phyloP scores from a whole-genome alignment of 2,797 vertebrate species.

The Spea hammondii region DNA sequence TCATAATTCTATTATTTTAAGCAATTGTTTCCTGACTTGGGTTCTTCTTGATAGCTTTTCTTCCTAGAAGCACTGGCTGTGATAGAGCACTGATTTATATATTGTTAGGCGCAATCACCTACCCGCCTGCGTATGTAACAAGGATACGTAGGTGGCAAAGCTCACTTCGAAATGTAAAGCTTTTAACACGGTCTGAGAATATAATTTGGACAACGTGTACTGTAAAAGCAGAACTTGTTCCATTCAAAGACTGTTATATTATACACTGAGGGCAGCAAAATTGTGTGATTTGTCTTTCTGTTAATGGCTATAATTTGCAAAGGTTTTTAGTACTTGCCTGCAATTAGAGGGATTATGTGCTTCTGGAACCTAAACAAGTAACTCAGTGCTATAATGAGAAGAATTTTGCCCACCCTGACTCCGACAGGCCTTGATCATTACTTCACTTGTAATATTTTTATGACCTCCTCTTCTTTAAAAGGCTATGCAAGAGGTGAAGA shows the following conservation, averaged over 20 bases:
- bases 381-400: not conserved
- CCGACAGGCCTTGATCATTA: slow-evolving; percentile 9
- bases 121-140: not conserved
- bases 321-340: slow-evolving; percentile 8
- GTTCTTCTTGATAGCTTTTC: not conserved
- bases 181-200: slow-evolving; percentile 11
- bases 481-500: slow-evolving; percentile 7
- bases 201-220: not conserved
- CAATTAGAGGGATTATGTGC: slow-evolving; percentile 12
- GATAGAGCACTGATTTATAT: not conserved
- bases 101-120: not conserved
- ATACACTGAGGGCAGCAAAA: not conserved
- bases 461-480: slow-evolving; percentile 15
- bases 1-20: not conserved
- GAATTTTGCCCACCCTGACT: not conserved
- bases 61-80: not conserved
- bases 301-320: slow-evolving; percentile 9
- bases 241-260: not conserved
- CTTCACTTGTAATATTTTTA: slow-evolving; percentile 18
- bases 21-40: no score
- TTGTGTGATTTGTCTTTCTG: slow-evolving; percentile 11
- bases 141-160: slow-evolving; percentile 1
- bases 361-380: slow-evolving; percentile 2
- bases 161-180: not conserved
- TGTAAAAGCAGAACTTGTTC: not conserved